These are phyloP conservation scores for Parnassius apollo DNA, from an alignment of 2,888 invertebrate genomes.

Conservation along the genomic window DNA sequence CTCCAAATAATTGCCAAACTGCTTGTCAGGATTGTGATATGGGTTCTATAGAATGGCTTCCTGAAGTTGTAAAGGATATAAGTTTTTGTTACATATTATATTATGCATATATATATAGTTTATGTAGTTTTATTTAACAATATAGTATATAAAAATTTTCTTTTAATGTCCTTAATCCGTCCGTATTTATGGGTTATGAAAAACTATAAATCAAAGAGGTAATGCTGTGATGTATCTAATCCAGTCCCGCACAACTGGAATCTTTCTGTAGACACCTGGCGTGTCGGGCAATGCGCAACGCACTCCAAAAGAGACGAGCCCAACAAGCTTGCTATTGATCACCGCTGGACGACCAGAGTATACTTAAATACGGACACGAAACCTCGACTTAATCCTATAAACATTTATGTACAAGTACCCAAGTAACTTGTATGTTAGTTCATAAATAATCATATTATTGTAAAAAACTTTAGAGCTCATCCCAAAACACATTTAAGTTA, in stretches of 20 bases:
- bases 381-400: too few species aligned
- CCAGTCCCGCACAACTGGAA: slow-evolving; percentile 63
- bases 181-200: too few species aligned
- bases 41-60: slow-evolving; percentile 21
- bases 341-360: slow-evolving; percentile 82
- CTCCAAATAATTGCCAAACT: slow-evolving; percentile 26
- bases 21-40: slow-evolving; percentile 25
- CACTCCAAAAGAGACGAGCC: slow-evolving; percentile 81
- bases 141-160: too few species aligned
- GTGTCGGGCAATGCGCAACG: slow-evolving; percentile 73
- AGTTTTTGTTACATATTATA: slow-evolving; percentile 2
- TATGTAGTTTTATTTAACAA: too few species aligned
- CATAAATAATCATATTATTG: too few species aligned
- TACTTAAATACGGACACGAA: slow-evolving; percentile 49
- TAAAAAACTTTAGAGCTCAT: too few species aligned
- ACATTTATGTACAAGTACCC: too few species aligned
- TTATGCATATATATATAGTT: too few species aligned
- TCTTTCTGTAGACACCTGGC: slow-evolving; percentile 80
- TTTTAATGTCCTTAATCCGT: too few species aligned
- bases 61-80: slow-evolving; percentile 12
- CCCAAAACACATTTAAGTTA: too few species aligned
- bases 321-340: slow-evolving; percentile 65
- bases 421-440: too few species aligned
- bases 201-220: slow-evolving; percentile 46
- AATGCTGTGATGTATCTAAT: slow-evolving; percentile 60